Base-by-base conservation (phyloP, 2,888 invertebrate species). In the Dynastes hyllus region DNA sequence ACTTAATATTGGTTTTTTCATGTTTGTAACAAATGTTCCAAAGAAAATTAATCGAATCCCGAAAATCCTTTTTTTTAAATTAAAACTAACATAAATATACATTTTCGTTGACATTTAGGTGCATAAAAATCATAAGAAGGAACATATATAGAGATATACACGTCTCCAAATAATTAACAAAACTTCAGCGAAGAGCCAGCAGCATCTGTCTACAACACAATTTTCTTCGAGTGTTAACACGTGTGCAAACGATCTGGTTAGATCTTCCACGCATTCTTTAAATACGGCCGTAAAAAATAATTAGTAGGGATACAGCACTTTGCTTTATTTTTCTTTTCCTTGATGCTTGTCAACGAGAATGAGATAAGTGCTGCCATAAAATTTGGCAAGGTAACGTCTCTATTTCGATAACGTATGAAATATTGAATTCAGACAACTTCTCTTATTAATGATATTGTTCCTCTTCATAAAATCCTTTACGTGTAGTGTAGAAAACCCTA, bases 211-310 rank as follows among this genome's bases (percentile, higher is more conserved):
- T 73, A 58, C 37, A 58, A 58, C 58, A 16, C 40, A 40, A 40
- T 73, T 40, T 53, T 53, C 70, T 51, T 73, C 73, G 40, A 73
- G 73, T 73, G 73, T 40, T 58, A 73, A 73, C 73, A 73, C 73
- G 27, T 73, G 73, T 73, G 58, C 37, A 16, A 73, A 73, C 37
- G 37, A 71, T 55, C 53, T 29, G 71, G 45, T 71, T 71, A 71
- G 32, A 71, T 55, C 53, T 55, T 55, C 37, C 37, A 73, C 37
- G 73, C 73, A 58, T 40, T 40, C 22, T 16, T 58, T 73, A 73
- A 73, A 37, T n/a, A 22, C 22, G 40, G 8, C 8, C 55, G 6
- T 58, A 58, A 73, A 58, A 73, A 73, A 73, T 73, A 73, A 73
- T 73, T 73, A 22, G 73, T 73, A 58, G 58, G 32, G 13, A 70